Conservation (phyloP, 1,140 invertebrate genomes). For the Gryon sp. region DNA sequence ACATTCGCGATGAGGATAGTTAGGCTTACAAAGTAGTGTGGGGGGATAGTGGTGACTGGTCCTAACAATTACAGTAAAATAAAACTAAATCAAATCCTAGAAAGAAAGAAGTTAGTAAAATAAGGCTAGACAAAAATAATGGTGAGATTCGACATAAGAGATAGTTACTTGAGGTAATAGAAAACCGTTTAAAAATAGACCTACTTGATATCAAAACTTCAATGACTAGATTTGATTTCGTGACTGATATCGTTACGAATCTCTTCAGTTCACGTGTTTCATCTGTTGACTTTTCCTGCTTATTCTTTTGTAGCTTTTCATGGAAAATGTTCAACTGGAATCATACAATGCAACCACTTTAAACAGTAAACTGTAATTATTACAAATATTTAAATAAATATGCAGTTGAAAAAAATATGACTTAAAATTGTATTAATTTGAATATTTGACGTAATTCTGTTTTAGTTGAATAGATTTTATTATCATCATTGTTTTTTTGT, state of each 20-base stretch:
- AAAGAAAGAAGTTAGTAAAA: slow-evolving; percentile 67
- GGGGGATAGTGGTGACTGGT: slow-evolving; percentile 79
- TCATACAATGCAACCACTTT: too few species aligned
- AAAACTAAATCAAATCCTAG: slow-evolving; percentile 76
- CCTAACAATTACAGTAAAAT: slow-evolving; percentile 78
- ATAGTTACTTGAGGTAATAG: slow-evolving; percentile 77
- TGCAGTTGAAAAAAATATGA: too few species aligned
- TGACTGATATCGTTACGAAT: slow-evolving; percentile 75
- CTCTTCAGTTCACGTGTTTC: slow-evolving; percentile 46
- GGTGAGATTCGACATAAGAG: slow-evolving; percentile 74
- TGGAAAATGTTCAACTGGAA: too few species aligned
- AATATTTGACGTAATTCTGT: too few species aligned
- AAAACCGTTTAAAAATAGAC: slow-evolving; percentile 78
- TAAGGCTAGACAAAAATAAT: slow-evolving; percentile 78
- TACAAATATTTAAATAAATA: too few species aligned
- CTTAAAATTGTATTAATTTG: too few species aligned
- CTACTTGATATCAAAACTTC: slow-evolving; percentile 64
- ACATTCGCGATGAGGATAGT: slow-evolving; percentile 76
- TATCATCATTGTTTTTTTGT: too few species aligned
- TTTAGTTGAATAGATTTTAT: too few species aligned
- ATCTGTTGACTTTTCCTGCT: slow-evolving; percentile 38
- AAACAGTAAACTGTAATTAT: too few species aligned
- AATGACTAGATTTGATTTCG: slow-evolving; percentile 68
- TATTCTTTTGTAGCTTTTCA: slow-evolving; percentile 17
- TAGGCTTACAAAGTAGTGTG: slow-evolving; percentile 72